These are phyloP conservation scores for Melieria crassipennis DNA, from an alignment of 2,888 invertebrate species.

Conservation along the genomic window DNA sequence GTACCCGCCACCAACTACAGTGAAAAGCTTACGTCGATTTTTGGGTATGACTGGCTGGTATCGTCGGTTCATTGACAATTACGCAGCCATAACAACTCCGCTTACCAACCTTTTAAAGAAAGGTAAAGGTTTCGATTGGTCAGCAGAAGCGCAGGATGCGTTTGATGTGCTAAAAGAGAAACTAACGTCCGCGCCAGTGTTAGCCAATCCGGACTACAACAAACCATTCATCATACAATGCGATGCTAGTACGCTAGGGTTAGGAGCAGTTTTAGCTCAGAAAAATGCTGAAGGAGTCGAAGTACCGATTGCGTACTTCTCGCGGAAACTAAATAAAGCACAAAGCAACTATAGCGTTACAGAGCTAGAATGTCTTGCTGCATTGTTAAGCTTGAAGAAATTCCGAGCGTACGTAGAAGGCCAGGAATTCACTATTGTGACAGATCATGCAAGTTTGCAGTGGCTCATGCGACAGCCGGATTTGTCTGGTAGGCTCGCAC, in stretches of 20 bases:
- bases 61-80: neutral
- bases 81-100: constrained; percentile 9
- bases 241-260: constrained; percentile 6
- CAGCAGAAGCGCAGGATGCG: neutral
- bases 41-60: constrained; percentile 27
- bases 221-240: constrained; percentile 7
- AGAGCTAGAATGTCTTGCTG: constrained; percentile 25
- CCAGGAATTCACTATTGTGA: constrained; percentile 19
- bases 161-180: neutral
- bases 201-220: neutral
- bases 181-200: neutral
- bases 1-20: constrained; percentile 4
- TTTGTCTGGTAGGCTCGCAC: too few species aligned
- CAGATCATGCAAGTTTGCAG: constrained; percentile 17
- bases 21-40: neutral
- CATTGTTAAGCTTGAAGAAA: constrained; percentile 8
- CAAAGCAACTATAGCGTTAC: constrained; percentile 34
- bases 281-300: neutral
- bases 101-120: constrained; percentile 22
- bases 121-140: neutral
- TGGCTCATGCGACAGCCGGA: constrained; percentile 29
- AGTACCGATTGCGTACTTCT: neutral
- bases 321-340: constrained; percentile 29
- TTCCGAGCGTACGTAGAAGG: constrained; percentile 24
- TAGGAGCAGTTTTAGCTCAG: constrained; percentile 14